These are phyloP conservation scores for Apamea epomidion DNA, from an alignment of 2,888 invertebrate genomes.

Conservation along the genomic window DNA sequence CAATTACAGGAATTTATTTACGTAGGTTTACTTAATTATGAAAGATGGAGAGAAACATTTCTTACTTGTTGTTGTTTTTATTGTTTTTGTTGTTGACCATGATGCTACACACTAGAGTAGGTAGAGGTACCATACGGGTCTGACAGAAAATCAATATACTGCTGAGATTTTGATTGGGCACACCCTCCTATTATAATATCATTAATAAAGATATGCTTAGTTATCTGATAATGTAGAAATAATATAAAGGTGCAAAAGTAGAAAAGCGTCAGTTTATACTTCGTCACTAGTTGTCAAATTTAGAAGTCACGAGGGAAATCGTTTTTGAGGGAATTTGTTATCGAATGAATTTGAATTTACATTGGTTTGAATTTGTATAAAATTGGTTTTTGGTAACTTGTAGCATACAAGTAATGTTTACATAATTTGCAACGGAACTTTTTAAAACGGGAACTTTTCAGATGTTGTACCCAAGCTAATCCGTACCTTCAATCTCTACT, in stretches of 20 bases:
- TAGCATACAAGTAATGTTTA: background rate
- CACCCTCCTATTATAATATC: background rate
- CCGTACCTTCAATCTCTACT: background rate
- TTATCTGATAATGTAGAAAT: background rate
- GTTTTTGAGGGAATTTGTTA: background rate
- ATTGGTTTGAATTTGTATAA: constrained; percentile 3
- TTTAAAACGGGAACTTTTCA: background rate
- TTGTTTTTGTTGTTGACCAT: constrained; percentile 26
- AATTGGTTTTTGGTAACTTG: constrained; percentile 20
- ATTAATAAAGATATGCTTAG: constrained; percentile 1
- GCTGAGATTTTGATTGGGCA: background rate
- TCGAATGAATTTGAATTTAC: constrained; percentile 22
- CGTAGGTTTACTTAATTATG: background rate
- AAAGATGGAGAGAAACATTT: background rate
- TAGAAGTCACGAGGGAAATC: constrained; percentile 44
- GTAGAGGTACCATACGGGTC: background rate
- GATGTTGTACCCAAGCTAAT: background rate
- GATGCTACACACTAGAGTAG: background rate
- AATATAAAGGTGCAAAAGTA: constrained; percentile 18
- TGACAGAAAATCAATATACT: constrained; percentile 38
- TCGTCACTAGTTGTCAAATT: constrained; percentile 6
- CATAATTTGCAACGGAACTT: background rate
- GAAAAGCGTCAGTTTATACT: constrained; percentile 8
- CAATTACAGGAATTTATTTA: background rate
- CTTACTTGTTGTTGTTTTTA: constrained; percentile 35